Conservation (phyloP, 1,140 invertebrate species). For the Calosoma granatense region DNA sequence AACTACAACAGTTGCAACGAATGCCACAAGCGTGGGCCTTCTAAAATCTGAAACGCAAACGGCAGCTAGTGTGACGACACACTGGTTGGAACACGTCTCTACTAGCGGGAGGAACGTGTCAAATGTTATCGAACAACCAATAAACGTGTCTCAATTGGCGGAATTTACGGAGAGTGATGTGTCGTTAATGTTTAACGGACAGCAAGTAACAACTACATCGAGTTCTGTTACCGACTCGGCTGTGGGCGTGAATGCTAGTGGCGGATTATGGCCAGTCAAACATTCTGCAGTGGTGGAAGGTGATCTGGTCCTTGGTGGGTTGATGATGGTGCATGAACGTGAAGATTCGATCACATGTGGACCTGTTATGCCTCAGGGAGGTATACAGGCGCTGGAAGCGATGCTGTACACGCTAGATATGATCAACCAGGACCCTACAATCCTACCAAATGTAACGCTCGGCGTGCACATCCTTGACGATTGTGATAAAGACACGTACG, state of each 20-base stretch:
- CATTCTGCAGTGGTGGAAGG: constrained; percentile 75
- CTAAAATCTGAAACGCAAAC: no score
- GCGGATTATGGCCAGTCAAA: constrained; percentile 66
- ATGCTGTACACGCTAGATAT: constrained; percentile 87
- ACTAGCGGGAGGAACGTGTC: no score
- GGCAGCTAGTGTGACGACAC: no score
- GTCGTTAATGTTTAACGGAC: neutral
- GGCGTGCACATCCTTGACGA: constrained; percentile 89
- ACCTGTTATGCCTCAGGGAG: constrained; percentile 89
- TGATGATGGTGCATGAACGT: constrained; percentile 95
- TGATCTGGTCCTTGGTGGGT: constrained; percentile 73
- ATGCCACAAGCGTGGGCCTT: no score
- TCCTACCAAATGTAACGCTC: constrained; percentile 66
- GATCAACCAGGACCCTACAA: constrained; percentile 54
- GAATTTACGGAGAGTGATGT: neutral
- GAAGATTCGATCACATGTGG: constrained; percentile 75
- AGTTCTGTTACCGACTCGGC: neutral
- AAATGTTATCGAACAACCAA: no score
- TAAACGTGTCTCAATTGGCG: no score
- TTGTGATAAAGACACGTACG: constrained; percentile 94
- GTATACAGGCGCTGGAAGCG: constrained; percentile 80
- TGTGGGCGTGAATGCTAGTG: neutral
- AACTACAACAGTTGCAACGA: no score
- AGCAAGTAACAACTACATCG: neutral
- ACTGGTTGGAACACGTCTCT: no score